A percentile compares a stretch with the other conserved stretches of the same genome.
These are phyloP conservation scores for Ophioninae sp. DNA, from an alignment of 2,888 invertebrate genomes.

Conservation along the genomic window DNA sequence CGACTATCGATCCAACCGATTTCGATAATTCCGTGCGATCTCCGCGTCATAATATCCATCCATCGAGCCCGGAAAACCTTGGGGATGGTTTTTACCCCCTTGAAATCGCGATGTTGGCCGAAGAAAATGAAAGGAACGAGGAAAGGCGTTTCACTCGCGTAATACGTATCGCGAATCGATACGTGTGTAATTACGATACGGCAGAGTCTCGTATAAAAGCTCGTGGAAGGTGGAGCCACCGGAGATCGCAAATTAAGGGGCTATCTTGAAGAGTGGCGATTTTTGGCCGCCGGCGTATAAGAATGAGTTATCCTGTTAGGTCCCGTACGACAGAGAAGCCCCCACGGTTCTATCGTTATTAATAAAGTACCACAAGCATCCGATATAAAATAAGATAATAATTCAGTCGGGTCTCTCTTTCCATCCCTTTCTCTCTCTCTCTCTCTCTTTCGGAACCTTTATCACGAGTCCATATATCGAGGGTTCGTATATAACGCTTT, in stretches of 20 bases:
- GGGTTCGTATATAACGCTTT: conserved; percentile 13
- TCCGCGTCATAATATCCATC: conserved; percentile 15
- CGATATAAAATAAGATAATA: conserved; percentile 49
- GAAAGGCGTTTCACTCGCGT: conserved; percentile 27
- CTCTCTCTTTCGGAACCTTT: conserved; percentile 40
- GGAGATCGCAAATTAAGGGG: conserved; percentile 42
- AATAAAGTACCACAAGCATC: conserved; percentile 57
- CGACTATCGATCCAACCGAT: neutral
- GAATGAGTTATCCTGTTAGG: conserved; percentile 44
- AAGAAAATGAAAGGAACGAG: conserved; percentile 48
- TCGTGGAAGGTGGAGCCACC: conserved; percentile 41
- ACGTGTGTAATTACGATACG: conserved; percentile 54
- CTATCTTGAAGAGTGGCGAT: conserved; percentile 28
- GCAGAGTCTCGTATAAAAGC: conserved; percentile 18
- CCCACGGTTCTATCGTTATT: conserved; percentile 41
- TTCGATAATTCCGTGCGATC: conserved; percentile 5
- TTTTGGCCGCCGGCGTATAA: conserved; percentile 60
- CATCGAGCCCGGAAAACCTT: conserved; percentile 34
- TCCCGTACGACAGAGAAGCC: conserved; percentile 28
- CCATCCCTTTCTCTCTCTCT: no score
- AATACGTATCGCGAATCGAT: conserved; percentile 60
- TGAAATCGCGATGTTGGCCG: conserved; percentile 28
- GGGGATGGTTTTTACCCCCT: conserved; percentile 4
- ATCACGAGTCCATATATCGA: conserved; percentile 39
- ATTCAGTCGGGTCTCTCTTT: conserved; percentile 41